Base-by-base conservation (phyloP, 2,888 invertebrate species). In the Cephus runcator region DNA sequence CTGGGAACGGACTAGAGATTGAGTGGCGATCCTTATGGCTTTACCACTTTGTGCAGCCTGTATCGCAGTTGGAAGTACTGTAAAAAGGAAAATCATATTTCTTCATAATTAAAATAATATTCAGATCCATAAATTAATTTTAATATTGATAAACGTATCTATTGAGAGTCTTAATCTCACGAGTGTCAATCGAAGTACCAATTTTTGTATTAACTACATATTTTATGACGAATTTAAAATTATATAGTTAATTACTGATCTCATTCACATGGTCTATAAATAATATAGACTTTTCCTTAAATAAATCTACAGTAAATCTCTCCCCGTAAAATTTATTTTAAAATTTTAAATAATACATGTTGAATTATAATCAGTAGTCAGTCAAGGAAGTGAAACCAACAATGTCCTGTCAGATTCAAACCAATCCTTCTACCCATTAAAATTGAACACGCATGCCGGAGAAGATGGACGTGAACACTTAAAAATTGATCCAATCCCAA, bases 1-100 rank as follows among this genome's bases (percentile, higher is more conserved):
- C 34, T 90, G 90, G 36, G 88, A 85, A 34, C 89, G 87, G 40
- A 90, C 87, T 73, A 90, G 84, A 0, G 89, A 87, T 75, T 90
- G 91, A 2, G 88, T 80, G 0, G 88, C 85, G 75, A 90, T 88
- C 77, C 90, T 88, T 56, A 91, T 84, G 3, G 90, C 86, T 76
- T 89, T 90, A n/a, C 84, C 79, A 4, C 82, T 77, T 71, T 87
- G 83, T 74, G 79, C 81, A 75, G 77, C 82, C 56, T 79, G 79
- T 34, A 76, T 23, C 76, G 73, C 35, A 11, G 73, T 73, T 3
- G 79, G 79, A 68, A 79, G 69, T 69, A 79, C 79, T 79, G 79
- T 11, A 79, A 79, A 68, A 73, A 75, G 23, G 68, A 56, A 12
- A 56, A 56, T 23, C 9, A 56, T 9, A 23, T 56, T 56, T 56